Base-by-base conservation (phyloP, 1,140 invertebrate genomes). In the Drosophila chauvacae region DNA sequence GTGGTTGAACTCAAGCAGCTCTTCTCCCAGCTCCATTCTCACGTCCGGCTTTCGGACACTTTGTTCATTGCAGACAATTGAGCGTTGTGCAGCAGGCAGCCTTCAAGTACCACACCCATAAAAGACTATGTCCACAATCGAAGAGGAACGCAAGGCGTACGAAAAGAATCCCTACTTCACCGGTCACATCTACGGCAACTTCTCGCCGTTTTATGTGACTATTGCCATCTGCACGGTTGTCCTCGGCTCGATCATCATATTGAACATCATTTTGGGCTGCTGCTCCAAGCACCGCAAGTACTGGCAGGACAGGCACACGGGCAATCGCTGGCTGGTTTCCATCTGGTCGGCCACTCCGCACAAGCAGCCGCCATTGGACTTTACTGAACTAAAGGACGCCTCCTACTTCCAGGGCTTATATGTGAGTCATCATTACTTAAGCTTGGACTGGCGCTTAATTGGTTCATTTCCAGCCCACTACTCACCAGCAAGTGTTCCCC, bases 341-440 rank as follows among this genome's bases (percentile, higher is more conserved):
- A 93, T 97, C 84, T 97, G 96, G 96, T 96, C 96, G 14, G 94
- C 95, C 42, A 96, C 96, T 16, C 96, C 97, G 0, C 95, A 96
- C 77, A 95, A 96, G 65, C 96, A 97, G 91, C 96, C 96, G n/a
- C 95, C 97, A 9, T 90, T 97, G 18, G 97, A 97, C 92, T 94
- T 96, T 20, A 95, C 95, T 1, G 96, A 97, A 92, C 90, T 97
- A 0, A 95, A 96, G 75, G 93, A 92, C 77, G 93, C 93, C 4
- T 91, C 90, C 47, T 88, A 93, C 39, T 80, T 93, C 77, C 48
- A 93, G 51, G 69, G 83, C 18, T 53, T 90, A n/a, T 76, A 88
- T 48, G 87, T 92, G 61, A 81, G 85, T 80, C 20, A 47, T 14
- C 13, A 16, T 23, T 16, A 0, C 14, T 37, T 10, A 1, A 23